Evolutionary conservation across 2,797 vertebrate genomes (phyloP).

Genomic region (Peromyscus attwateri): DNA sequence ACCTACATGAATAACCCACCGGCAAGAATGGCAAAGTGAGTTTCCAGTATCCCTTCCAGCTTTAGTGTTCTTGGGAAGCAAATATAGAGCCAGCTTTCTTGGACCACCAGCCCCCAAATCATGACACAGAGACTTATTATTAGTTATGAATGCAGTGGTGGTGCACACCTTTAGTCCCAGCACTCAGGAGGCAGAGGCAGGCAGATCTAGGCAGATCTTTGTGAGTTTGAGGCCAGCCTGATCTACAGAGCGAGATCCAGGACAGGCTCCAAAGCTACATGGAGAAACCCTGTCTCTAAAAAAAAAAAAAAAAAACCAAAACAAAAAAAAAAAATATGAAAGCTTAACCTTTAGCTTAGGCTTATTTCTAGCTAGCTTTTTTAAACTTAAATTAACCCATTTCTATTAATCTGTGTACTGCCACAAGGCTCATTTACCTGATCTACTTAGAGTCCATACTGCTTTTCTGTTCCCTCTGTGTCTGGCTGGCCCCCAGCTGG

Average conservation of each 20-base stretch:
- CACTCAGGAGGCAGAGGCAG: too few species aligned
- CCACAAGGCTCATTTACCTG: background rate
- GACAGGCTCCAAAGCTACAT: too few species aligned
- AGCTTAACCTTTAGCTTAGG: background rate
- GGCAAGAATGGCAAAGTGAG: background rate
- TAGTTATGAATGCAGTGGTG: background rate
- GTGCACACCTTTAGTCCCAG: too few species aligned
- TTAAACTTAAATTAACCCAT: background rate
- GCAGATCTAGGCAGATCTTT: fast-evolving
- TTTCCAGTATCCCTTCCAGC: background rate
- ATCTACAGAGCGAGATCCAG: too few species aligned
- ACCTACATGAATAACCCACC: background rate
- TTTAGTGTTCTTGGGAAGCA: background rate
- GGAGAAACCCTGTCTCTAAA: too few species aligned
- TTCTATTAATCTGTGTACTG: background rate
- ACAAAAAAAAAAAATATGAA: background rate
- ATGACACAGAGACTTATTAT: background rate
- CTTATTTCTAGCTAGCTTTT: background rate
- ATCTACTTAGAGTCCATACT: background rate
- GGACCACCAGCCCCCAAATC: background rate
- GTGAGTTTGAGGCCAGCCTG: too few species aligned
- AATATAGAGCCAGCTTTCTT: background rate
- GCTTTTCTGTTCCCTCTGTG: background rate
- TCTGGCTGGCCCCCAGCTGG: background rate
- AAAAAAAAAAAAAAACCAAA: too few species aligned